Base-by-base conservation (phyloP, 2,888 invertebrate species). In the Erynnis tages region DNA sequence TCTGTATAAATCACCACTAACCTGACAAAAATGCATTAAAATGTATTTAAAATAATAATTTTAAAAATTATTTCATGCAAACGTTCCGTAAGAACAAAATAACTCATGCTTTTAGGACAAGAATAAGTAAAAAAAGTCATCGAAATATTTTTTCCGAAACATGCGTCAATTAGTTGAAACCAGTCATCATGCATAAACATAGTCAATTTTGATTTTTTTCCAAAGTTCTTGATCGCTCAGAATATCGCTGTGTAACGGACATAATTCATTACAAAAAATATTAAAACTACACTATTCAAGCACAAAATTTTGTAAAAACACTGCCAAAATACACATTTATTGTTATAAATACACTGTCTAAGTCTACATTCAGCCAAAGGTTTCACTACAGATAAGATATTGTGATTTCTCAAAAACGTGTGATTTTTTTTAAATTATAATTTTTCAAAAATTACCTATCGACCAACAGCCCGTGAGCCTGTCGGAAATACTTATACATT, bases 221-320 rank as follows among this genome's bases (percentile, higher is more conserved):
- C 32, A 29, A 38, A 56, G 67, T 69, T 75, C 75, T 76, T 86
- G 87, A 85, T 88, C 87, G 85, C 85, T 82, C 68, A 75, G 72
- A 74, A 73, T 73, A 74, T 79, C 75, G 82, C 65, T 73, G 74
- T 68, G 70, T 64, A 69, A 71, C 67, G 19, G 19, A 69, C 53
- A 53, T 46, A 35, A 47, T 50, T 41, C 32, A 46, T 30, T 37
- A 54, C 43, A 32, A 35, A 40, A 48, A 49, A 8, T 23, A 40
- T 25, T 13, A 37, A 23, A 23, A 30, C 8, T 47, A 57, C n/a
- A 7, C 3, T 54, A 47, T 54, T 60, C 37, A 59, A 54, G 53
- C 48, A 41, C n/a, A 41, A 52, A 48, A 46, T 58, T 48, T 32
- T 47, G 53, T 46, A 54, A 59, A 61, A 61, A 62, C 66, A 67